Percentiles rank a stretch among this genome's conserved stretches.
These are phyloP conservation scores for Rhyacophila brunnea DNA, from an alignment of 1,140 invertebrate species.

Conservation along the genomic window DNA sequence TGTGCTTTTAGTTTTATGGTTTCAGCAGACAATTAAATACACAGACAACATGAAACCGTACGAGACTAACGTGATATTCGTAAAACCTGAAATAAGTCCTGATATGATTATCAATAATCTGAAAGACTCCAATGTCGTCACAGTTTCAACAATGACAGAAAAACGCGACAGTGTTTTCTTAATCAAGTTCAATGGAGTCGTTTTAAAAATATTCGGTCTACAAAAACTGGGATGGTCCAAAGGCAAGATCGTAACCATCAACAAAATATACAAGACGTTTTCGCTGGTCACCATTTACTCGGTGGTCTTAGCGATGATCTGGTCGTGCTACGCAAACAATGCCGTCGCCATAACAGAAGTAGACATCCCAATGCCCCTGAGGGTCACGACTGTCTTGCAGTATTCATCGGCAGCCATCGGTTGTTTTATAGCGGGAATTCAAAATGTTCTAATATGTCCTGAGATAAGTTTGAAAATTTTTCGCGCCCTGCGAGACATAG, in stretches of 20 bases:
- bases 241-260: neutral
- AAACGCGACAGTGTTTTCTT: conserved; percentile 3
- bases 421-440: neutral
- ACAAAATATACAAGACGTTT: neutral
- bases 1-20: too few species aligned
- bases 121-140: too few species aligned
- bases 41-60: too few species aligned
- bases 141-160: too few species aligned
- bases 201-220: neutral
- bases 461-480: neutral
- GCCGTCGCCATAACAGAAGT: too few species aligned
- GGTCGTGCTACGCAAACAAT: neutral
- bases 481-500: neutral
- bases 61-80: too few species aligned
- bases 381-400: neutral
- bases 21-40: too few species aligned
- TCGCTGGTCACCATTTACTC: neutral
- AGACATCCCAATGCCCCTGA: neutral
- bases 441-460: neutral
- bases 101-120: too few species aligned
- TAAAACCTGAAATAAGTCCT: too few species aligned
- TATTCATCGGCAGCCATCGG: neutral
- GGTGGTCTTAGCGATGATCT: neutral
- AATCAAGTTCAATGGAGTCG: neutral
- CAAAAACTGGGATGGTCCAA: neutral